Evolutionary conservation across 1,140 invertebrate species (phyloP), one percentile per base, ranked within the genome.

Genomic region (Trichonephila clavipes): DNA sequence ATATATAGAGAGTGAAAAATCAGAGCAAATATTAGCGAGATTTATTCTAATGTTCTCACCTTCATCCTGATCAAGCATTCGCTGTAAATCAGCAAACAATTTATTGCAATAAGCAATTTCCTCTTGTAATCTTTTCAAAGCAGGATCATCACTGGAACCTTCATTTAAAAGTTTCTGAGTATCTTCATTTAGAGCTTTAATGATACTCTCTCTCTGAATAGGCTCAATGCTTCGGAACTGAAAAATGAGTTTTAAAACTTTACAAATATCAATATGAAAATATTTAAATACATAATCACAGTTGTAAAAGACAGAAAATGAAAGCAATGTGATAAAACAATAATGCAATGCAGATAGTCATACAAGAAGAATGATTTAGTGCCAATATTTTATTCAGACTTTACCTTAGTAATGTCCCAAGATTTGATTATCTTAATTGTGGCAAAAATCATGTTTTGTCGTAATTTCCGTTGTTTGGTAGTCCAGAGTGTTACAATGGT

Each of bases 401-500:
- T 61, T 95, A 97, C 97, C 96, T 97, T 97, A 82, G 97, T 92
- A 93, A 99, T 97, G 95, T 99, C 98, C 99, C 99, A 99, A 94
- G 97, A 97, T 95, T 99, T 99, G 58, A 99, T 98, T 28, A 99
- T 98, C 95, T 98, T 98, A 95, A 99, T 99, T 40, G 99, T 99
- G 28, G 99, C 98, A 95, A 99, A 98, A 94, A 99, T 99, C 98
- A 99, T 99, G 95, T 99, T 99, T 95, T 99, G 98, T 40, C 99
- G 96, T 96, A 99, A 97, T 93, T 98, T 97, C 69, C 99, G 96
- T 95, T 99, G 98, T 96, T 99, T 99, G 95, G 98, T 98, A 95
- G 99, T 98, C 98, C 99, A 99, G 51, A 99, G 96, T 77, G 98
- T 97, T 19, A 99, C 97, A 86, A 98, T 97, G n/a, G 98, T 96